phyloP scores from a whole-genome alignment of 2,888 invertebrate species.

The Calameuta filiformis region DNA sequence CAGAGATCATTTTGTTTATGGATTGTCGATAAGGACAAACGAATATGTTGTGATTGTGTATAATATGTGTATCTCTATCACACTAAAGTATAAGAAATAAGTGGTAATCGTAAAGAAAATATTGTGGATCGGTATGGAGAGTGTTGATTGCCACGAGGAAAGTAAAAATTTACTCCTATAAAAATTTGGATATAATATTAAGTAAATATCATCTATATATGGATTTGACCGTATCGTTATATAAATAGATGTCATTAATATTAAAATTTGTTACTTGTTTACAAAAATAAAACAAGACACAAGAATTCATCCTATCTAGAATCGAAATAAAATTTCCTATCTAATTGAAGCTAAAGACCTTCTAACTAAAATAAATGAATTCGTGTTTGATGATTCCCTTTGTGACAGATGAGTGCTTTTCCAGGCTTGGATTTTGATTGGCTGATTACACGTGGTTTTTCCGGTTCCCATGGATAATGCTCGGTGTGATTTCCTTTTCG shows the following conservation, averaged over 20 bases:
- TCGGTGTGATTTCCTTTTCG: conserved; percentile 10
- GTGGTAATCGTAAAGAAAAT: conserved; percentile 25
- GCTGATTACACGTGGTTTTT: conserved; percentile 15
- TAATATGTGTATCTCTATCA: conserved; percentile 38
- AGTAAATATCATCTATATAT: conserved; percentile 42
- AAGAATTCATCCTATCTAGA: conserved; percentile 61
- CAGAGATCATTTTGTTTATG: conserved; percentile 64
- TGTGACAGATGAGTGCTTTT: conserved; percentile 31
- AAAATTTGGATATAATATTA: conserved; percentile 39
- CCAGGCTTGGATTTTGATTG: conserved; percentile 26
- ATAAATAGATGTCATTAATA: conserved; percentile 58
- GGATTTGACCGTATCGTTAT: conserved; percentile 45
- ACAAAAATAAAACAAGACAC: conserved; percentile 59
- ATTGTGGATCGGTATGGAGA: conserved; percentile 14
- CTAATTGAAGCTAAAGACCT: conserved; percentile 60
- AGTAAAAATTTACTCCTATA: conserved; percentile 37
- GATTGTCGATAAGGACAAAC: conserved; percentile 58
- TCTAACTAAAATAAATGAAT: conserved; percentile 52
- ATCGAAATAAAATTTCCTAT: conserved; percentile 64
- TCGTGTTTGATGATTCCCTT: conserved; percentile 32
- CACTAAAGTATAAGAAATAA: conserved; percentile 26
- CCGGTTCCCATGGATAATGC: conserved; percentile 9
- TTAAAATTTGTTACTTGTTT: conserved; percentile 52
- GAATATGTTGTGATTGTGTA: conserved; percentile 48
- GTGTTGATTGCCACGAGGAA: conserved; percentile 32